Conservation (phyloP, 53 echinoderm and acorn worm species). For the Luidia sarsii region DNA sequence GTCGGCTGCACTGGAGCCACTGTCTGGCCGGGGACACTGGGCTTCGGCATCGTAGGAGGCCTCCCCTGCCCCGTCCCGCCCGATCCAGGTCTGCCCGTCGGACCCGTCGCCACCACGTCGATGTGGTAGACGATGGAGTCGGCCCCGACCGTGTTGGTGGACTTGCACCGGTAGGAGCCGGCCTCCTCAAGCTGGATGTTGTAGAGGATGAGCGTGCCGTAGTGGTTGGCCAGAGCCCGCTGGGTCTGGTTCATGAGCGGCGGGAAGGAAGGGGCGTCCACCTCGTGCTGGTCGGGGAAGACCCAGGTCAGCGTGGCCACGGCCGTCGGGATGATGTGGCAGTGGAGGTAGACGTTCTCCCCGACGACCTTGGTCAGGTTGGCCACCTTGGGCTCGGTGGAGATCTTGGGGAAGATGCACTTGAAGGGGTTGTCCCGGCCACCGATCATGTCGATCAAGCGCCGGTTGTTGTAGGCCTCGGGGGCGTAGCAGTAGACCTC, state of each 20-base stretch:
- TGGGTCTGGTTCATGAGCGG: constrained; percentile 43
- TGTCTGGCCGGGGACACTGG: not conserved
- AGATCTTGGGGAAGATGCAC: constrained; percentile 70
- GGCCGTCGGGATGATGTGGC: constrained; percentile 55
- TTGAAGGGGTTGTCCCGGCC: constrained; percentile 64
- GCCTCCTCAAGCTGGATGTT: constrained; percentile 61
- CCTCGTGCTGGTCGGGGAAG: constrained; percentile 52
- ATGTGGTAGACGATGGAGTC: constrained; percentile 75
- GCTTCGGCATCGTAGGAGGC: constrained; percentile 15
- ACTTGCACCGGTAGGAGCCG: constrained; percentile 79
- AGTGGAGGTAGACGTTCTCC: constrained; percentile 68
- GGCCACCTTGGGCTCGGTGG: constrained; percentile 65
- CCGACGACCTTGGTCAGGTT: constrained; percentile 58
- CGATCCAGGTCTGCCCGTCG: constrained; percentile 8
- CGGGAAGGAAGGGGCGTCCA: constrained; percentile 53
- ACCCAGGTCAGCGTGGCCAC: constrained; percentile 72
- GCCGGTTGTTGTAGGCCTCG: constrained; percentile 37
- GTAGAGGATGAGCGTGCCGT: constrained; percentile 76
- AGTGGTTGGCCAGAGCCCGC: constrained; percentile 33
- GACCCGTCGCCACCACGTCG: constrained; percentile 24
- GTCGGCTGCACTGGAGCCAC: constrained; percentile 7
- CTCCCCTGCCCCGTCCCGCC: constrained; percentile 14
- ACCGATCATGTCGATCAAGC: constrained; percentile 49
- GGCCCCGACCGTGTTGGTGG: constrained; percentile 74
- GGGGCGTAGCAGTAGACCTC: constrained; percentile 78